Percentiles rank a stretch among this genome's conserved stretches.
Evolutionary conservation across 2,797 vertebrate genomes (phyloP).

Genomic region (Natrix natrix): DNA sequence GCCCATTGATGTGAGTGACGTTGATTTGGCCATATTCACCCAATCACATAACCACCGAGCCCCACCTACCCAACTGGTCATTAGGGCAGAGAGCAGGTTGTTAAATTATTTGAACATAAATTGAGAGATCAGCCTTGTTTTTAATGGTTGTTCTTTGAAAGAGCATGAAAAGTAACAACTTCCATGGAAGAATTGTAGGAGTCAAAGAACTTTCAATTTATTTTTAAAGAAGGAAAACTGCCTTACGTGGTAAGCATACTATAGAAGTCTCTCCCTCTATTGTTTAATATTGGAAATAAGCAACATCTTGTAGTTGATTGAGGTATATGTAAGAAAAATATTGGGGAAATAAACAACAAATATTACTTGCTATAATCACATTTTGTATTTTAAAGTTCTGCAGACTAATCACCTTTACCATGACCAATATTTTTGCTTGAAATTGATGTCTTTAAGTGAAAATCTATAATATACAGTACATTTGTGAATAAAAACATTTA

Average conservation of each 20-base stretch:
- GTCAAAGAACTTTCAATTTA: conserved; percentile 32
- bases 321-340: neutral
- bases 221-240: conserved; percentile 22
- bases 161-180: conserved; percentile 9
- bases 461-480: neutral
- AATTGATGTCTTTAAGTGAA: neutral
- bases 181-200: conserved; percentile 7
- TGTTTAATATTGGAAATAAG: neutral
- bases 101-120: neutral
- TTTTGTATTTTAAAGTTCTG: neutral
- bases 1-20: too few relatives aligned
- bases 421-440: neutral
- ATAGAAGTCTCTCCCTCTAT: conserved; percentile 33
- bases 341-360: neutral
- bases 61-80: too few relatives aligned
- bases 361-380: neutral
- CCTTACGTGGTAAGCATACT: conserved; percentile 23
- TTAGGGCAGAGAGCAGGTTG: too few relatives aligned
- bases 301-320: neutral
- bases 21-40: too few relatives aligned
- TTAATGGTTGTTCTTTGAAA: conserved; percentile 25
- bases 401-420: neutral
- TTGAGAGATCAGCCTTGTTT: neutral
- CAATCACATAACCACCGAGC: too few relatives aligned
- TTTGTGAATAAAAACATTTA: neutral